Percentiles rank a stretch among this genome's conserved stretches.
Evolutionary conservation across 1,140 invertebrate genomes (phyloP).

Genomic region (Solenopsis fugax): DNA sequence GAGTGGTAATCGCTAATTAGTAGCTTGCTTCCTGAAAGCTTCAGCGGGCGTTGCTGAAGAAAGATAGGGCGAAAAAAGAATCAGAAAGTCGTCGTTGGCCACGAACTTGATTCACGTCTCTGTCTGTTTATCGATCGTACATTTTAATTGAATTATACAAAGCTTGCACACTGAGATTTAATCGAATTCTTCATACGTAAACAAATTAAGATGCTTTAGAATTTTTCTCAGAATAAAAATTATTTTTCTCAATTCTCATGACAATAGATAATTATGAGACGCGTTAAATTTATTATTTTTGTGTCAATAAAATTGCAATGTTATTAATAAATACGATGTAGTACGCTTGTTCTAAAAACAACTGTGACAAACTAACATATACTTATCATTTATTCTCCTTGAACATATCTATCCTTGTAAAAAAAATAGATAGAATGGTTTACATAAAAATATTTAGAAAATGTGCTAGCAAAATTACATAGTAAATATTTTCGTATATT

Average conservation of each 20-base stretch:
- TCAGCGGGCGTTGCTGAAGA: conserved; percentile 58
- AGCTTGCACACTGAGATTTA: conserved; percentile 11
- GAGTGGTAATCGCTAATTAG: conserved; percentile 81
- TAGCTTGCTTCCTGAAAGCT: conserved; percentile 70
- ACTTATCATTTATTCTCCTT: background rate
- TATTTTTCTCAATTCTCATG: background rate
- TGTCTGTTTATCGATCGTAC: conserved; percentile 50
- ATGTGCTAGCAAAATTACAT: background rate
- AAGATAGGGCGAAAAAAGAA: conserved; percentile 24
- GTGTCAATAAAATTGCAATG: background rate
- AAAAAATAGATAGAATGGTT: conserved; percentile 32
- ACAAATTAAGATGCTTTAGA: conserved; percentile 12
- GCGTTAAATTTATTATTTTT: background rate
- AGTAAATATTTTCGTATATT: background rate
- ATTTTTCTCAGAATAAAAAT: background rate
- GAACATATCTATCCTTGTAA: background rate
- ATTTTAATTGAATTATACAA: conserved; percentile 58
- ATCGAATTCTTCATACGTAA: conserved; percentile 28
- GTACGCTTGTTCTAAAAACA: background rate
- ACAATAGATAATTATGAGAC: conserved; percentile 12
- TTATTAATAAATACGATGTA: background rate
- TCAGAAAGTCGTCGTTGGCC: conserved; percentile 17
- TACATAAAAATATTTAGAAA: conserved; percentile 78
- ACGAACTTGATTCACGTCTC: conserved; percentile 26
- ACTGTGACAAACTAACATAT: background rate